Evolutionary conservation across 2,797 vertebrate species (phyloP).

Genomic region (Iguana delicatissima): DNA sequence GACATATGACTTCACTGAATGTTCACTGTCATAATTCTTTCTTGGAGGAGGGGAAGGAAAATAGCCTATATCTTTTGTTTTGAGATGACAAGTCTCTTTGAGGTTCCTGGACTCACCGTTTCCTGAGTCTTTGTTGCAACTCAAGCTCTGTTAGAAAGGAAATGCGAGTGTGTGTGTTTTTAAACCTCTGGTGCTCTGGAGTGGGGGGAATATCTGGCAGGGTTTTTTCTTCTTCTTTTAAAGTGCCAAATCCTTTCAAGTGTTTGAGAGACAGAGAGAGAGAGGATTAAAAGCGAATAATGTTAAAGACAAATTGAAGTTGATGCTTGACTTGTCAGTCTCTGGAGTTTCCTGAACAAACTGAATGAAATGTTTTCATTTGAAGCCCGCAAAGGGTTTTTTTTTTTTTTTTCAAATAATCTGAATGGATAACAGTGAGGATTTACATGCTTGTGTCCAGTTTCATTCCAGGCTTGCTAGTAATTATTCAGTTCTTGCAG

Average conservation of each 20-base stretch:
- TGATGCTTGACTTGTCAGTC: slow-evolving; percentile 64
- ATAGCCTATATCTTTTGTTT: slow-evolving; percentile 12
- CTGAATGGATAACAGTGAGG: slow-evolving; percentile 64
- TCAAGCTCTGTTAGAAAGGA: slow-evolving; percentile 49
- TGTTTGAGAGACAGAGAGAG: slow-evolving; percentile 43
- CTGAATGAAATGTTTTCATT: slow-evolving; percentile 65
- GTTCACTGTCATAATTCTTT: not conserved
- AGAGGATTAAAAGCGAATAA: slow-evolving; percentile 64
- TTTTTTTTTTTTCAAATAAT: slow-evolving; percentile 47
- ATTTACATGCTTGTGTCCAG: slow-evolving; percentile 68
- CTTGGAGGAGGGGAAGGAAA: not conserved
- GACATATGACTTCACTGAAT: not conserved
- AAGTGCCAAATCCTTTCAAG: slow-evolving; percentile 55
- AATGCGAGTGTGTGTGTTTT: slow-evolving; percentile 30
- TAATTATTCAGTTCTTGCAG: slow-evolving; percentile 60
- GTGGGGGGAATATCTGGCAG: slow-evolving; percentile 29
- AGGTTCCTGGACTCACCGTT: not conserved
- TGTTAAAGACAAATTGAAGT: slow-evolving; percentile 63
- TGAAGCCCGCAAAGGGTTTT: slow-evolving; percentile 65
- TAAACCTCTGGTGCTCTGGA: not conserved
- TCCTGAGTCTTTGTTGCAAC: slow-evolving; percentile 11
- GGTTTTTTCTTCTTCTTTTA: slow-evolving; percentile 33
- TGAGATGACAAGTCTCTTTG: not conserved
- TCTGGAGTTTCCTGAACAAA: slow-evolving; percentile 67
- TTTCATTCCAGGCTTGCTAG: slow-evolving; percentile 65